These are phyloP conservation scores for Crocallis elinguaria DNA, from an alignment of 2,888 invertebrate species.

Conservation along the genomic window DNA sequence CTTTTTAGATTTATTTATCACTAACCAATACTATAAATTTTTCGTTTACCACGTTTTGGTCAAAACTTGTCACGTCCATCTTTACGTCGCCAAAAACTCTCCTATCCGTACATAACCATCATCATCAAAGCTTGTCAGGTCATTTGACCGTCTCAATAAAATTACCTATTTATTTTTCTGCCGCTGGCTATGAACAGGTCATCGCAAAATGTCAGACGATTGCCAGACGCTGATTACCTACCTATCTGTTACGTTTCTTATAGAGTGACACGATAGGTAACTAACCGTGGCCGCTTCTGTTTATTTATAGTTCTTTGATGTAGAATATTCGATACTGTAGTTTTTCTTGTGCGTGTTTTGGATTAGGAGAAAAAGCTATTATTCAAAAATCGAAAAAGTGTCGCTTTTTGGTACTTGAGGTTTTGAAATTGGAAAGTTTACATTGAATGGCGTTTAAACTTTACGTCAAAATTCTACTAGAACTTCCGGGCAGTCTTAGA, in stretches of 20 bases:
- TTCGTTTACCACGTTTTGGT: background rate
- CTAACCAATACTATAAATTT: too few species aligned
- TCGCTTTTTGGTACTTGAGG: too few species aligned
- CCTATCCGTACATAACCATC: background rate
- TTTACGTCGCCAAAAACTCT: background rate
- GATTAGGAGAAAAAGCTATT: slow-evolving; percentile 4
- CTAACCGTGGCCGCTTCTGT: slow-evolving; percentile 7
- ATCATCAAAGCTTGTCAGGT: slow-evolving; percentile 4
- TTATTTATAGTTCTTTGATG: slow-evolving; percentile 26
- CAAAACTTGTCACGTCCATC: background rate
- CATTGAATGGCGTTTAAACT: too few species aligned
- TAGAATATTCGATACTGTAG: slow-evolving; percentile 3
- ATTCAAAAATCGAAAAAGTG: too few species aligned
- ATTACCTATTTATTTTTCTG: background rate
- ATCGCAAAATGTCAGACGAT: slow-evolving; percentile 9
- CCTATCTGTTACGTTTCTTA: slow-evolving; percentile 17
- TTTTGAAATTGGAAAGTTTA: too few species aligned
- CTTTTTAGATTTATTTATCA: too few species aligned
- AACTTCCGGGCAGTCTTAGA: too few species aligned
- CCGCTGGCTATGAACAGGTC: slow-evolving; percentile 5
- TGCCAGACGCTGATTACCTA: slow-evolving; percentile 19
- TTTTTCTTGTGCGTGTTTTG: slow-evolving; percentile 17
- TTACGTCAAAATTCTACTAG: too few species aligned
- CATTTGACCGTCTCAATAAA: slow-evolving; percentile 2
- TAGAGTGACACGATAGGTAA: slow-evolving; percentile 2